Evolutionary conservation across 2,113 vertebrate species (phyloP), one percentile per base, ranked within the genome.

Genomic region (Rhagologus leucostigma): DNA sequence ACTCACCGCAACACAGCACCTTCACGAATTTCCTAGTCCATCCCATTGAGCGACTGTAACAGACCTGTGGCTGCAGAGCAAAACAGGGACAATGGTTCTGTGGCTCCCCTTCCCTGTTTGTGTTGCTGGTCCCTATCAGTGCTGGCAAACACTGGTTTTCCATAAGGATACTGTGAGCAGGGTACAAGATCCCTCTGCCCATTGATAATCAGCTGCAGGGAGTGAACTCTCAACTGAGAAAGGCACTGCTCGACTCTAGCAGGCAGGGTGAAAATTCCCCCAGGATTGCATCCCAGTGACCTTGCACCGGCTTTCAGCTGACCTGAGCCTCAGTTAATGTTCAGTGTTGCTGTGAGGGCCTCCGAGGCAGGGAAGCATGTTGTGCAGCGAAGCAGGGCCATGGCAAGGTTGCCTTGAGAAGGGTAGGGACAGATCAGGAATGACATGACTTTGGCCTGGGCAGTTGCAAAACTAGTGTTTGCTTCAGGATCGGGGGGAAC

Each of bases 41-140:
- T 75, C 33, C 59, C 35, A 11, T 0, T 46, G 20, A 78, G 27
- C 0, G 1, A 7, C 12, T 7, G 0, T 22, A 21, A 33, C 15
- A 42, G 67, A 10, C 16, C 17, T 57, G 30, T 2, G 2, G 11
- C 4, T 70, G 29, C 52, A 67, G 35, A 56, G 11, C 16, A 16
- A 57, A 87, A 53, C 3, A 16, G 60, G 21, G 20, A 16, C 42
- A 39, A 0, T 1, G 1, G 6, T 44, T 30, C 11, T 29, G 55
- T 27, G 41, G 7, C 26, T 79, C 10, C 10, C 37, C 5, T 52
- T 89, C 5, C 2, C 32, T 30, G 9, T 23, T 53, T 27, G 11
- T 53, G 24, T 37, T 50, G 13, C 22, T 77, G 57, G 22, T 32
- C 42, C 53, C 37, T 6, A 9, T 16, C 37, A 15, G 35, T 68